Base-by-base conservation (phyloP, 2,113 vertebrate genomes). In the Hippocampus mohnikei region DNA sequence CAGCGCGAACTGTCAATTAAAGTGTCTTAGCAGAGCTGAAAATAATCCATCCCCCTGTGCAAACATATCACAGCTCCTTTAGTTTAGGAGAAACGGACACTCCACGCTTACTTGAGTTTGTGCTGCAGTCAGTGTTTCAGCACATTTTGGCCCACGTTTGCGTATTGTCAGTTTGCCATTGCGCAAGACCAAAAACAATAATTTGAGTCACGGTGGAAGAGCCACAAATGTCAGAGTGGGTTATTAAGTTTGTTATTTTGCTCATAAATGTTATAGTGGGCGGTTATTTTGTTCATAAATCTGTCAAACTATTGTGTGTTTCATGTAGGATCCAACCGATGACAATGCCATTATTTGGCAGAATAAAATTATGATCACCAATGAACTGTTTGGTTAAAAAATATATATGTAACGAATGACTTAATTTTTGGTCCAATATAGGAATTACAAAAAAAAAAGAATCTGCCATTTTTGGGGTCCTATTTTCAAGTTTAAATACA, bases 21-120 rank as follows among this genome's bases (percentile, higher is more conserved):
- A 63, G 61, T 10, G 10, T 9, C 21, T 63, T 63, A 63, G 12
- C 37, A 11, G 5, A n/a, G 61, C 20, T 5, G 20, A 40, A 63
- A 63, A 63, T 41, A 63, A 63, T 63, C 61, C 59, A 63, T 63
- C 61, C 59, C 18, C 18, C 60, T 42, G 37, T 42, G 40, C 61
- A 42, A 63, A 63, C 61, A 42, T 63, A n/a, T 42, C 61, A 63
- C 58, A 33, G 15, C 15, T 29, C 58, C 27, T 10, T 60, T 60
- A 60, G 58, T 18, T 33, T 60, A 18, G 9, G 27, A 18, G 58
- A 60, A 60, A 37, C 27, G 8, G 58, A 60, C 33, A 60, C 5
- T 29, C 18, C 25, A 29, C 27, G 58, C 58, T 59, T 29, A 16
- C 15, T 59, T 29, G 7, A 15, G 12, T 7, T 60, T 33, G 16